Evolutionary conservation across 1,140 invertebrate genomes (phyloP).

Genomic region (Bombyx mandarina): DNA sequence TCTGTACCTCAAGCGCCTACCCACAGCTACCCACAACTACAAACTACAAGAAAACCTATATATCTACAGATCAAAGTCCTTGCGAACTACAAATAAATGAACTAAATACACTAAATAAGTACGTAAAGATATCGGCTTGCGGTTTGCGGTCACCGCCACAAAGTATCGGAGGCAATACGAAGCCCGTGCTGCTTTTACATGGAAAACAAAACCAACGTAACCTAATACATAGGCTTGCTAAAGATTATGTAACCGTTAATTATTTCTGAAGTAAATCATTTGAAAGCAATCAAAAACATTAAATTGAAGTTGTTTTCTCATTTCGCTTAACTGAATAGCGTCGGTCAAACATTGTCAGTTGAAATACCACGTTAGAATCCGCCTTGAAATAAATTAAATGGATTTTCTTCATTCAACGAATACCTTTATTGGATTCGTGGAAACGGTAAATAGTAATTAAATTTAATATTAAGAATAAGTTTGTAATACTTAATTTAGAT

Average conservation of each 20-base stretch:
- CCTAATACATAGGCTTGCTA: neutral
- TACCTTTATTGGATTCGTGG: constrained; percentile 44
- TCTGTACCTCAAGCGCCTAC: too few species aligned
- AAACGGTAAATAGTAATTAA: constrained; percentile 23
- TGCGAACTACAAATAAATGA: too few species aligned
- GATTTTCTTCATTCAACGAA: constrained; percentile 41
- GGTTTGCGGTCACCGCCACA: constrained; percentile 43
- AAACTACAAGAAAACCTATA: too few species aligned
- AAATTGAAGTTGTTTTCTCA: constrained; percentile 3
- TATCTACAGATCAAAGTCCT: constrained; percentile 3
- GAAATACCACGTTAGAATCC: constrained; percentile 37
- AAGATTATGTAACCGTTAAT: constrained; percentile 1
- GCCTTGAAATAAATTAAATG: constrained; percentile 42
- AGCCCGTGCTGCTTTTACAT: constrained; percentile 25
- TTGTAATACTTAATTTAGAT: constrained; percentile 15
- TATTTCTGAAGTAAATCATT: neutral
- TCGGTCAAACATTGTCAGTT: constrained; percentile 20
- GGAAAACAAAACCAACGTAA: constrained; percentile 22
- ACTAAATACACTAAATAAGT: constrained; percentile 1
- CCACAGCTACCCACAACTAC: too few species aligned
- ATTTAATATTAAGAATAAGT: constrained; percentile 17
- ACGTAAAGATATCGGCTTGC: constrained; percentile 36
- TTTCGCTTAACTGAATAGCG: neutral
- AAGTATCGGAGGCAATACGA: constrained; percentile 45
- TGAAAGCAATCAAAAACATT: constrained; percentile 3